Base-by-base conservation (phyloP, 1,140 invertebrate species). In the Saxidomus purpurata region DNA sequence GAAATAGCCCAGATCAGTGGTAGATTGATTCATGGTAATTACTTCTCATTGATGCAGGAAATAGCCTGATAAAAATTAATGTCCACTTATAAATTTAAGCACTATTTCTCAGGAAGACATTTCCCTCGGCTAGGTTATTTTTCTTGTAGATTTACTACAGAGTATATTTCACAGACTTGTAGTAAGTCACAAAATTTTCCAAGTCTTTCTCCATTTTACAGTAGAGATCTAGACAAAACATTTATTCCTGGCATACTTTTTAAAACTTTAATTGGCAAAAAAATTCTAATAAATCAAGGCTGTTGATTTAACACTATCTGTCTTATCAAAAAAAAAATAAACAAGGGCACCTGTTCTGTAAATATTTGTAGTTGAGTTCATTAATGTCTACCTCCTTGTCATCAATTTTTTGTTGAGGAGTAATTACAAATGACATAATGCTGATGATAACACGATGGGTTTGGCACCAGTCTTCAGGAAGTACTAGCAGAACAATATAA, bases 21-120 rank as follows among this genome's bases (percentile, higher is more conserved):
- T 28, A 67, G 17, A 38, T 71, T 79, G 9, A 28, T 79, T 49
- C 47, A 79, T 79, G 76, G 76, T 79, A 79, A 79, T 79, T 79
- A n/a, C 28, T 55, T 79, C 22, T 55, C 76, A 55, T n/a, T 79
- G 76, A 79, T 36, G 43, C 76, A 36, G 31, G 55, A 59, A 79
- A 52, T 49, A 22, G 25, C 28, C 31, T 59, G 76, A 55, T 52
- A 49, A 79, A 43, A n/a, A n/a, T 77, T 47, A n/a, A 47, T 77
- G 74, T 77, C 43, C 43, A 49, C 74, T 77, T 77, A 8, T 59
- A 59, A 49, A 49, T n/a, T n/a, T n/a, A n/a, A n/a, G n/a, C n/a
- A n/a, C n/a, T n/a, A n/a, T n/a, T n/a, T n/a, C n/a, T n/a, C n/a
- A n/a, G n/a, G n/a, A n/a, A n/a, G n/a, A n/a, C n/a, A n/a, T n/a